Base-by-base conservation (phyloP, 2,113 vertebrate species). In the Sphyrna mokarran region DNA sequence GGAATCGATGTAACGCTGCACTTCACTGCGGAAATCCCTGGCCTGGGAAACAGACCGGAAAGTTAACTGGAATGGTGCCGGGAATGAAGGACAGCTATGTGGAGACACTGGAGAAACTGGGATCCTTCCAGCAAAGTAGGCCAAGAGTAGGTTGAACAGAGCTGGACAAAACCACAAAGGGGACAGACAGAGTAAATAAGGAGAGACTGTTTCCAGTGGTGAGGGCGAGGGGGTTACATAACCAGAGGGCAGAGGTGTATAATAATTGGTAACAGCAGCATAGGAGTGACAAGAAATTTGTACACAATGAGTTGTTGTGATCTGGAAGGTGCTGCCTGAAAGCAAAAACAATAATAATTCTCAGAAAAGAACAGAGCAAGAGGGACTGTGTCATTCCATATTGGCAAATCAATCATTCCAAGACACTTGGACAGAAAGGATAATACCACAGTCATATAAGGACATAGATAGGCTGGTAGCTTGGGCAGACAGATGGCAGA, bases 1-100 rank as follows among this genome's bases (percentile, higher is more conserved):
- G 23, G 94, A 96, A 20, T 96, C 96, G 33, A 96, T 96, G 54
- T 87, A 96, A 48, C 70, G 78, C 91, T 96, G 96, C 29, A 96
- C 96, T 13, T 43, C 80, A 13, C n/a, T 1, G 37, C 95, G 96
- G 58, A 96, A 96, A 9, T 95, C 96, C 23, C 87, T 23, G 0
- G 96, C 96, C 96, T 96, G 48, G 86, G n/a, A 8, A 90, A 33
- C 40, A 0, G 43, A 26, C 5, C 33, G 66, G 61, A 18, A 18
- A 11, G 26, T 87, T 87, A 54, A 54, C 23, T 87, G 23, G 23
- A 61, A 63, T 1, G 1, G 54, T 1, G 4, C 54, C 11, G 5
- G 4, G 0, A 13, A 90, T 89, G 8, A 89, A 18, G 40, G 43
- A 9, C 85, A 20, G 5, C 18, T 37, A 18, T 9, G 10, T n/a